Conservation (phyloP, 2,113 vertebrate species). For the Phoxinus phoxinus region DNA sequence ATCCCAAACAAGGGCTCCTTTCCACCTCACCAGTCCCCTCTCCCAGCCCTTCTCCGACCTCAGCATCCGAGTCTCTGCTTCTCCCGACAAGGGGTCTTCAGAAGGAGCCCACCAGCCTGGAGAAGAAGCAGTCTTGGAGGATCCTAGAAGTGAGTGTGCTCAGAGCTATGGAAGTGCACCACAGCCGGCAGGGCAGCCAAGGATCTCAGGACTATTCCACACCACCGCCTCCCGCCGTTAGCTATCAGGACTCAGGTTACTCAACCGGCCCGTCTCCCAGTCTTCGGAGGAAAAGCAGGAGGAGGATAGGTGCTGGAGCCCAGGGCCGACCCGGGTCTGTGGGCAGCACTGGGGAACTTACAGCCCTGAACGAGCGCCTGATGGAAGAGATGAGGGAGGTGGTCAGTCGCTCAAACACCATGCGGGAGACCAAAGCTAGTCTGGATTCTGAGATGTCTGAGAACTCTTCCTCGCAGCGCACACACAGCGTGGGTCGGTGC, state of each 20-base stretch:
- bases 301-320: slow-evolving; percentile 71
- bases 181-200: slow-evolving; percentile 84
- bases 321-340: slow-evolving; percentile 83
- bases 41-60: slow-evolving; percentile 63
- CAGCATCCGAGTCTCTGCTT: slow-evolving; percentile 64
- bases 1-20: slow-evolving; percentile 72
- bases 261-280: slow-evolving; percentile 92
- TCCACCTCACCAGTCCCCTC: slow-evolving; percentile 65
- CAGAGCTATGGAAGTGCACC: slow-evolving; percentile 84
- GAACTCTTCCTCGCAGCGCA: slow-evolving; percentile 62
- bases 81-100: slow-evolving; percentile 68
- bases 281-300: slow-evolving; percentile 84
- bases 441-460: slow-evolving; percentile 78
- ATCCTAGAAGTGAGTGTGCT: slow-evolving; percentile 83
- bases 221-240: slow-evolving; percentile 69
- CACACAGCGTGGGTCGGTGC: slow-evolving; percentile 65
- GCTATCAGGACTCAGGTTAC: slow-evolving; percentile 92
- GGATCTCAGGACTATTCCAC: slow-evolving; percentile 82
- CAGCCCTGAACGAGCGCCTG: slow-evolving; percentile 83
- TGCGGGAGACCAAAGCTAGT: slow-evolving; percentile 82
- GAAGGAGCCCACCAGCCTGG: slow-evolving; percentile 74
- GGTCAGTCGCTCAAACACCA: slow-evolving; percentile 82
- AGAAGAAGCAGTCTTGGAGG: slow-evolving; percentile 86
- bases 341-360: slow-evolving; percentile 85
- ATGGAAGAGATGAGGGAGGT: slow-evolving; percentile 89